A percentile compares a stretch with the other conserved stretches of the same genome.
Evolutionary conservation across 2,113 vertebrate genomes (phyloP).

Genomic region (Microtus ochrogaster): DNA sequence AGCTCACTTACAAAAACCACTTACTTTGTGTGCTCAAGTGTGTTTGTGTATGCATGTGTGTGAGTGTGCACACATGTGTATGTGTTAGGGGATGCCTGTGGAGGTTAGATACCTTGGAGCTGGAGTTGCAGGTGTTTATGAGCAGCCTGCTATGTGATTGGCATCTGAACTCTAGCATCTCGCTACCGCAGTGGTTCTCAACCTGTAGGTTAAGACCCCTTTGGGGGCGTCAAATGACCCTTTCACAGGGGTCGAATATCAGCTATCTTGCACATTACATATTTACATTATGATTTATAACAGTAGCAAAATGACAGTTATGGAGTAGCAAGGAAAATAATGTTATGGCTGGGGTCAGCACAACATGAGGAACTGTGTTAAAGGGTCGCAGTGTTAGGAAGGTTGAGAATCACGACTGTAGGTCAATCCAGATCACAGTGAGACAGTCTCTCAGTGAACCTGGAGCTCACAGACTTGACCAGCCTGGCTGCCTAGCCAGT

Average conservation of each 20-base stretch:
- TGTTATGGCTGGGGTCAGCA: neutral
- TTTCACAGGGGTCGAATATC: neutral
- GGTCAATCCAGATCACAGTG: neutral
- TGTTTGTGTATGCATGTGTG: neutral
- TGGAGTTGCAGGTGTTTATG: neutral
- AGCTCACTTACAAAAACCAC: neutral
- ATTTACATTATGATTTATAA: neutral
- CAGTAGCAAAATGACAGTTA: neutral
- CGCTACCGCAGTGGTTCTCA: no score
- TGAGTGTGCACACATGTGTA: neutral
- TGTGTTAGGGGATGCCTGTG: neutral
- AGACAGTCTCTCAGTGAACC: neutral
- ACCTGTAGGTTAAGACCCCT: neutral
- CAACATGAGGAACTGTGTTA: neutral
- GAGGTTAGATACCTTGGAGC: neutral
- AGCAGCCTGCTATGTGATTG: neutral
- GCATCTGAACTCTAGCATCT: neutral
- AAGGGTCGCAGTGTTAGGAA: neutral
- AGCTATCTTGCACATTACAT: neutral
- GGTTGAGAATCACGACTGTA: neutral
- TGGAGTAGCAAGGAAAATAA: no score
- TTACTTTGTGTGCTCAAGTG: neutral
- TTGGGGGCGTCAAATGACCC: neutral
- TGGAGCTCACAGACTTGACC: neutral
- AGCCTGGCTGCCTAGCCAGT: neutral